Evolutionary conservation across 1,140 invertebrate genomes (phyloP).

Genomic region (Oryzaephilus surinamensis): DNA sequence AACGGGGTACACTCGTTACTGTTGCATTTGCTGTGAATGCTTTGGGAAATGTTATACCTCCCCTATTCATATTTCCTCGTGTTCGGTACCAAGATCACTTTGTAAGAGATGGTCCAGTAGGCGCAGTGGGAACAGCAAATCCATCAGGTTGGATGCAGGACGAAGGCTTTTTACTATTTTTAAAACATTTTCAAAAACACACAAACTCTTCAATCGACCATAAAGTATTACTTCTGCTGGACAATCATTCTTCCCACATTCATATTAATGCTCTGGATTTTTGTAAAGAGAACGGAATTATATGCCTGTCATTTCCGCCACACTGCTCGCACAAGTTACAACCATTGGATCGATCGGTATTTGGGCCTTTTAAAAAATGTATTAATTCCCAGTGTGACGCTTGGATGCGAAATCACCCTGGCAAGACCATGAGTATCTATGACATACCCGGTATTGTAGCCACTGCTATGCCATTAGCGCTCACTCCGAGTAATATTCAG

Average conservation of each 20-base stretch:
- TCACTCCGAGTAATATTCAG: conserved; percentile 17
- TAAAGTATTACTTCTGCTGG: conserved; percentile 8
- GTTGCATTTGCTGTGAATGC: conserved; percentile 30
- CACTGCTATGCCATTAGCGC: conserved; percentile 12
- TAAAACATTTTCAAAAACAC: conserved; percentile 10
- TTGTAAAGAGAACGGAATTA: conserved; percentile 27
- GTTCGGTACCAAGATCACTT: conserved; percentile 9
- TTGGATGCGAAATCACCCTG: conserved; percentile 24
- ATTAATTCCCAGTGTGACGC: conserved; percentile 33
- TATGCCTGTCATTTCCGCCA: conserved; percentile 33
- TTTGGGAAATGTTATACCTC: conserved; percentile 31
- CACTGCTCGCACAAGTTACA: conserved; percentile 36
- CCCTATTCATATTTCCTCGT: conserved; percentile 34
- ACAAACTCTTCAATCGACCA: conserved; percentile 6
- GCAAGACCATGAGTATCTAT: conserved; percentile 29
- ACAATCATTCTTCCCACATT: conserved; percentile 25
- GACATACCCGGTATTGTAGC: conserved; percentile 22
- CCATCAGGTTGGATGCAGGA: conserved; percentile 9
- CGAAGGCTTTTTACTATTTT: conserved; percentile 4
- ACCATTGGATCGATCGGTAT: conserved; percentile 35
- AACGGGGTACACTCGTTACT: conserved; percentile 37
- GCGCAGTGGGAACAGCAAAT: conserved; percentile 12
- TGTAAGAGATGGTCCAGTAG: conserved; percentile 9
- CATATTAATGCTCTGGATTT: conserved; percentile 19
- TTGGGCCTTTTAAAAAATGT: conserved; percentile 32